These are phyloP conservation scores for Periplaneta americana DNA, from an alignment of 1,140 invertebrate genomes.

Conservation along the genomic window DNA sequence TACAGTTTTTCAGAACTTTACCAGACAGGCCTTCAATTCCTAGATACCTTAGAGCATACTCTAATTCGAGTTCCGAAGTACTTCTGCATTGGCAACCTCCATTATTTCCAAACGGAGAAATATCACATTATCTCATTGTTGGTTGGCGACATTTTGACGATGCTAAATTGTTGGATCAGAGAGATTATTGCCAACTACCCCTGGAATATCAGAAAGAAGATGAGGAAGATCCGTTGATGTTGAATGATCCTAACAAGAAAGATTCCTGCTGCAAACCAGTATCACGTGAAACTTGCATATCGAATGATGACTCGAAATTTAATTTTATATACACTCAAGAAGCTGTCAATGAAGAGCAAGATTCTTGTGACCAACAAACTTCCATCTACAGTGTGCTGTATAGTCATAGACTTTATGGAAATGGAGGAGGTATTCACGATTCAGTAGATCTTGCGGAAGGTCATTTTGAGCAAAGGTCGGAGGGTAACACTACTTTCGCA, in stretches of 20 bases:
- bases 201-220: conserved; percentile 21
- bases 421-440: background rate
- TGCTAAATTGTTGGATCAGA: conserved; percentile 35
- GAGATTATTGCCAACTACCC: conserved; percentile 50
- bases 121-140: conserved; percentile 55
- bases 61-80: conserved; percentile 41
- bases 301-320: background rate
- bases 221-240: conserved; percentile 18
- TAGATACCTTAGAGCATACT: conserved; percentile 37
- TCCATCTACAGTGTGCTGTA: background rate
- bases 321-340: background rate
- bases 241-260: conserved; percentile 27
- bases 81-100: conserved; percentile 56
- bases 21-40: conserved; percentile 52
- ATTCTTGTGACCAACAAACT: background rate
- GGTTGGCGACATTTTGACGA: conserved; percentile 37
- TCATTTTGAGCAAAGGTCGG: background rate
- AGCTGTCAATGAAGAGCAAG: background rate
- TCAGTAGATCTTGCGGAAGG: background rate
- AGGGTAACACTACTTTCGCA: background rate
- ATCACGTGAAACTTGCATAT: background rate
- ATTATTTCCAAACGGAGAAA: conserved; percentile 52
- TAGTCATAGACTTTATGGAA: background rate
- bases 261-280: conserved; percentile 30
- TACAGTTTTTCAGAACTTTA: conserved; percentile 54